A percentile compares a stretch with the other conserved stretches of the same genome.
These are phyloP conservation scores for Megaustenia siamemsis DNA, from an alignment of 2,888 invertebrate species.

Conservation along the genomic window DNA sequence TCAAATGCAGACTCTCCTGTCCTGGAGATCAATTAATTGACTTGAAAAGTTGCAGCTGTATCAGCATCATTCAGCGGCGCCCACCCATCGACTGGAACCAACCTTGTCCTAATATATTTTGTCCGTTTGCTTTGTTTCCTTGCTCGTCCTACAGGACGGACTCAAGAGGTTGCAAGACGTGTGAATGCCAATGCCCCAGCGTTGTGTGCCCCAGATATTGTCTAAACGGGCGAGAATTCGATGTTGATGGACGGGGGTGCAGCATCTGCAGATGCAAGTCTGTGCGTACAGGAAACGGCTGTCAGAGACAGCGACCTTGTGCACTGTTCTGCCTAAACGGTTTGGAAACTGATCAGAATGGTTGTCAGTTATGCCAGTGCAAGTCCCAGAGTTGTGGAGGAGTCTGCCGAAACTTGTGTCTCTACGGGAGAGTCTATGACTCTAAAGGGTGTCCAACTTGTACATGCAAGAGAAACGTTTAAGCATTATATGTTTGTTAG, in stretches of 20 bases:
- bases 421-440: background rate
- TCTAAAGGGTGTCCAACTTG: conserved; percentile 4
- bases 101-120: background rate
- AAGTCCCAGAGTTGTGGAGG: background rate
- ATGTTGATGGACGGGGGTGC: background rate
- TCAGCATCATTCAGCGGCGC: background rate
- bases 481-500: background rate
- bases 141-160: conserved; percentile 12
- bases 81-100: background rate
- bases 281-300: background rate
- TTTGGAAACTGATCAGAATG: background rate
- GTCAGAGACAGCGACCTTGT: background rate
- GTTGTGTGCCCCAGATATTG: background rate
- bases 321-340: conserved; percentile 12
- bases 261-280: background rate
- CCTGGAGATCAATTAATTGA: background rate
- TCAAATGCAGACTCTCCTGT: background rate
- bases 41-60: background rate
- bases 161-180: background rate
- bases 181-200: background rate
- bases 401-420: background rate
- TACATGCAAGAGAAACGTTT: background rate
- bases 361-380: background rate
- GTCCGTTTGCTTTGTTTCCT: background rate
- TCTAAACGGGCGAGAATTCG: background rate